phyloP scores from a whole-genome alignment of 2,888 invertebrate species.

The Cerastoderma edule region DNA sequence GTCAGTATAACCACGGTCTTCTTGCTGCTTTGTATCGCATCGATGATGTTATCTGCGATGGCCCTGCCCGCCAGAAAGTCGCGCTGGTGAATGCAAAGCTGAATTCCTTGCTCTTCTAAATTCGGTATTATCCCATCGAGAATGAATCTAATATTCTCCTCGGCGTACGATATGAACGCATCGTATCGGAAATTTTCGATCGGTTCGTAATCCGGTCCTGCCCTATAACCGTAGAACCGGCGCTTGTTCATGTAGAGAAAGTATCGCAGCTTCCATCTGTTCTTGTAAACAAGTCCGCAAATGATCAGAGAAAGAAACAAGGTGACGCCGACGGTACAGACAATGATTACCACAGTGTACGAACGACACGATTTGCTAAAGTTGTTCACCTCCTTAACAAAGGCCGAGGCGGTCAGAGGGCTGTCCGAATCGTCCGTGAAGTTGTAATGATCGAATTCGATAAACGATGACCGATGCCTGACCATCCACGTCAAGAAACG shows the following conservation, averaged over 20 bases:
- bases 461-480: not conserved
- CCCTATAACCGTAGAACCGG: slow-evolving; percentile 32
- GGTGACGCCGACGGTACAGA: slow-evolving; percentile 25
- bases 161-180: slow-evolving; percentile 48
- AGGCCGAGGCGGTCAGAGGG: not conserved
- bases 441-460: not conserved
- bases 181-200: slow-evolving; percentile 33
- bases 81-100: slow-evolving; percentile 62
- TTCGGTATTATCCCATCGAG: slow-evolving; percentile 24
- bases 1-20: slow-evolving; percentile 64
- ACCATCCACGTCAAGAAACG: slow-evolving; percentile 17
- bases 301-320: slow-evolving; percentile 34
- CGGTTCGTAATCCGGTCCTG: not conserved
- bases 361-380: slow-evolving; percentile 26
- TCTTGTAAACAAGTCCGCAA: slow-evolving; percentile 38
- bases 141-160: slow-evolving; percentile 37
- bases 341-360: slow-evolving; percentile 8
- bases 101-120: slow-evolving; percentile 35
- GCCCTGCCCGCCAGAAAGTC: slow-evolving; percentile 65
- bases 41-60: slow-evolving; percentile 62
- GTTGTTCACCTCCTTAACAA: not conserved
- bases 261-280: slow-evolving; percentile 58
- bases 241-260: slow-evolving; percentile 38
- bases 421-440: slow-evolving; percentile 13
- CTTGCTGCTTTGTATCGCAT: slow-evolving; percentile 62